Evolutionary conservation across 1,140 invertebrate species (phyloP), one percentile per base, ranked within the genome.

Genomic region (Pseudomyrmex cubaensis): DNA sequence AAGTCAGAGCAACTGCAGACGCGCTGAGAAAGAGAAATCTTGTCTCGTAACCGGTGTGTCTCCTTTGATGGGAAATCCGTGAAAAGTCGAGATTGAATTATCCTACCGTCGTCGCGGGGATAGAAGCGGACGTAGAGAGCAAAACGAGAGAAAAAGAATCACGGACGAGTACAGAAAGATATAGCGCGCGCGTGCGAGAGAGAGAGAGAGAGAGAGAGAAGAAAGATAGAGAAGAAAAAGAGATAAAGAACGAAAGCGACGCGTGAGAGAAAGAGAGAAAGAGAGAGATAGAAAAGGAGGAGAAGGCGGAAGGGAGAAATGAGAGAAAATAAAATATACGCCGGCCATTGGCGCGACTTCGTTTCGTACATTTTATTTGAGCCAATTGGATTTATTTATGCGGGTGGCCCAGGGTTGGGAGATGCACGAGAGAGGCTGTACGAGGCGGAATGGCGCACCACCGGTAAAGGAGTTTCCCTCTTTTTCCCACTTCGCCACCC

Each of bases 301-400:
- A 62, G 22, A 1, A 35, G 35, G 35, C 7, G 35, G 70, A 69
- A 66, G 48, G 70, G 54, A 70, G 78, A 87, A 87, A 87, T 83
- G 69, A 75, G 86, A 87, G 86, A 87, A 89, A 90, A 90, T 88
- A 90, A 90, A 90, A 86, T 87, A 85, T 82, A 85, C 63, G 67
- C 80, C 75, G 56, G 83, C 86, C 83, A 85, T 90, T 87, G 89
- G 75, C 83, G 83, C 85, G 83, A 90, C 80, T 87, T 87, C 85
- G 89, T 89, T 90, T 89, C 87, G 90, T 89, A 90, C 89, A 90
- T 90, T 90, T 90, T 90, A 90, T 90, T 90, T 87, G 87, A 90
- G 83, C 88, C 89, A 90, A 90, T 90, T 90, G 86, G 89, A 90
- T 90, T 90, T 90, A 90, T 90, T 90, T 90, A 88, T 87, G 87